Evolutionary conservation across 1,140 invertebrate genomes (phyloP), one percentile per base, ranked within the genome.

Genomic region (Lordiphosa stackelbergi): DNA sequence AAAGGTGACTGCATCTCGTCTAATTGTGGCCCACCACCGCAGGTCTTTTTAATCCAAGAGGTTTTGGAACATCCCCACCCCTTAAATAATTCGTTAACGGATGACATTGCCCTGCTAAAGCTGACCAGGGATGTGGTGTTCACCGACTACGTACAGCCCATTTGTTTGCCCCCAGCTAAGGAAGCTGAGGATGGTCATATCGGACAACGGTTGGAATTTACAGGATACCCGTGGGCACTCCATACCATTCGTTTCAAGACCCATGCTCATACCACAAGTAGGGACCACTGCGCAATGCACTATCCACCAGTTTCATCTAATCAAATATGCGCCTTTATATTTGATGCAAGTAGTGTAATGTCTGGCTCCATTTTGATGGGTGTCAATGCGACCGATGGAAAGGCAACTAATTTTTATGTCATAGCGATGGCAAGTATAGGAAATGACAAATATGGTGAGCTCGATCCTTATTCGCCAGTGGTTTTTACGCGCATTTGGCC

Each of bases 111-210:
- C 4, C 12, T 45, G 22, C 22, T 7, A 1, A 45, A 45, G 28
- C 4, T 45, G n/a, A 12, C 24, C n/a, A 28, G 9, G 3, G 11
- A 45, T 45, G 42, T 45, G 11, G 22, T 12, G 22, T 45, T 45
- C 6, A 12, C 42, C 3, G 42, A 31, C 3, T 45, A 45, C 12
- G 9, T 45, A 12, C 42, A 45, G 28, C 42, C 42, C 6, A 45
- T 45, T 31, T 45, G 42, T 45, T 31, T 45, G 22, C 42, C 42
- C 31, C 42, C 42, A 8, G 42, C 42, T 5, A 11, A 28, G 9
- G 42, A 28, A 4, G n/a, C n/a, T 8, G n/a, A n/a, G 3, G 24
- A 45, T 31, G n/a, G 28, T 6, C 28, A 45, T 31, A 9, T 28
- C 2, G 24, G 24, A 45, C 24, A 45, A 12, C n/a, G 42, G 3